Base-by-base conservation (phyloP, 2,113 vertebrate species). In the Acanthisitta chloris region DNA sequence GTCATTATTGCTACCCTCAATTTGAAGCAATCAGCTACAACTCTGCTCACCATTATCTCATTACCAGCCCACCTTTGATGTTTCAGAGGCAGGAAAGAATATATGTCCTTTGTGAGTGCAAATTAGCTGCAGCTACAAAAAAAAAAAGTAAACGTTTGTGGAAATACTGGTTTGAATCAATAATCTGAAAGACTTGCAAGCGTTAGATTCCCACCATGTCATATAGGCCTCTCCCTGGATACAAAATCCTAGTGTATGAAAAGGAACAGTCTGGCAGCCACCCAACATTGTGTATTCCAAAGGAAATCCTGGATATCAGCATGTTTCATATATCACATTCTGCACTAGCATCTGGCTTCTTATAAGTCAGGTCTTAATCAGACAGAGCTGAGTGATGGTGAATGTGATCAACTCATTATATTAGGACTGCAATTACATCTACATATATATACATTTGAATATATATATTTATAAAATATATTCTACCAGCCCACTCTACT, bases 1-100 rank as follows among this genome's bases (percentile, higher is more conserved):
- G 3, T 4, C 21, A 20, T 70, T 66, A 46, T 8, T 70, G 29
- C 59, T 66, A 4, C 21, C 43, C 33, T 83, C 58, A 66, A 2
- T 84, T 57, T 88, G 46, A 78, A 64, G 31, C 8, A 48, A 28
- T 48, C 73, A 71, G 45, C 58, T 87, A 43, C 33, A 82, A 38
- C 38, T 92, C 34, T 86, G 61, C 26, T 89, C 28, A 23, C 61
- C 23, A 13, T 55, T 55, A 8, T 46, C 92, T 92, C 67, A 59
- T 86, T 87, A 93, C n/a, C 38, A 83, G 28, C n/a, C 38, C 42
- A 9, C 23, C 85, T 95, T 94, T 94, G 79, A 81, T 83, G 76
- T 71, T 81, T 55, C 79, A 52, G 51, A 74, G 34, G 42, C 17
- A 28, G 59, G n/a, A 83, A 36, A 55, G 10, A 33, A 34, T 40